phyloP scores from a whole-genome alignment of 2,797 vertebrate genomes.

The Oryzias sinensis region DNA sequence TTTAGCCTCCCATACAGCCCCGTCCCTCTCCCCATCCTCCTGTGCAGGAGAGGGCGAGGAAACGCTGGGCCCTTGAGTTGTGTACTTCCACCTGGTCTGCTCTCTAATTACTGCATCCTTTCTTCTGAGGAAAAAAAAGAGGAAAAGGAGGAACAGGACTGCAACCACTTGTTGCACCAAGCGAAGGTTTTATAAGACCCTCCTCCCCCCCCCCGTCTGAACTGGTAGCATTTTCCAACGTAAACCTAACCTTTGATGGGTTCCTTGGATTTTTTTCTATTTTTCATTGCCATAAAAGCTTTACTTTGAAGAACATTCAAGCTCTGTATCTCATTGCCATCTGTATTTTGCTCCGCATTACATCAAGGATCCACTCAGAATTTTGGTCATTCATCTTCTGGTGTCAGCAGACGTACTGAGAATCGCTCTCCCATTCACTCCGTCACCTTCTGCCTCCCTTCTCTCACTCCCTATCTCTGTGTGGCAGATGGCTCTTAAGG shows the following conservation, averaged over 20 bases:
- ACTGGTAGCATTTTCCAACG: conserved; percentile 36
- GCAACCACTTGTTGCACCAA: conserved; percentile 68
- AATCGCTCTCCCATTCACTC: conserved; percentile 31
- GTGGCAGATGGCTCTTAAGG: conserved; percentile 69
- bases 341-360: conserved; percentile 9
- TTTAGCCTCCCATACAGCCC: conserved; percentile 46
- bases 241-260: conserved; percentile 36
- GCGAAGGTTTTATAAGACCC: conserved; percentile 50
- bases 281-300: conserved; percentile 29
- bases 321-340: conserved; percentile 22
- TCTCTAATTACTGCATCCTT: conserved; percentile 74
- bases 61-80: conserved; percentile 63
- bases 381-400: conserved; percentile 37
- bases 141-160: conserved; percentile 58
- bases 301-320: conserved; percentile 35
- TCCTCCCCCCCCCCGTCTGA: conserved; percentile 32
- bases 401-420: conserved; percentile 22
- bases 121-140: conserved; percentile 46
- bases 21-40: conserved; percentile 58
- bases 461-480: conserved; percentile 27
- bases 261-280: conserved; percentile 34
- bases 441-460: conserved; percentile 37
- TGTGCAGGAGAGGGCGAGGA: conserved; percentile 61
- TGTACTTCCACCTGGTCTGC: conserved; percentile 74
- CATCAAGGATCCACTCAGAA: conserved; percentile 28